Evolutionary conservation across 2,113 vertebrate genomes (phyloP).

Genomic region (Lamprotornis superbus): DNA sequence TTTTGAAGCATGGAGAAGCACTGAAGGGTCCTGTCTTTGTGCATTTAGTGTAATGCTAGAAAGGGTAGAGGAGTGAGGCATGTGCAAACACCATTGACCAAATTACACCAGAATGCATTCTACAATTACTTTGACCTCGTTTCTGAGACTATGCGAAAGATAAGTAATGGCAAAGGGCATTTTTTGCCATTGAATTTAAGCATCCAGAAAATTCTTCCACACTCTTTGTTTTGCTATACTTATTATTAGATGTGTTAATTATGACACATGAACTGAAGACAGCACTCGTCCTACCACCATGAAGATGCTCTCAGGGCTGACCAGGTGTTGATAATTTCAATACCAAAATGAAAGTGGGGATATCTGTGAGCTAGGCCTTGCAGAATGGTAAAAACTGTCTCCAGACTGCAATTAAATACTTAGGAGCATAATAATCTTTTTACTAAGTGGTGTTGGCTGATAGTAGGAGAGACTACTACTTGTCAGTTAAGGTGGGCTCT

Average conservation of each 20-base stretch:
- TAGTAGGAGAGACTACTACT: not conserved
- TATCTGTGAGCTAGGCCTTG: not conserved
- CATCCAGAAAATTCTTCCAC: not conserved
- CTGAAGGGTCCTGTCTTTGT: not conserved
- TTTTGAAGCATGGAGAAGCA: not conserved
- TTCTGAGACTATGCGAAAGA: not conserved
- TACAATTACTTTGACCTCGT: not conserved
- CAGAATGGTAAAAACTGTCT: not conserved
- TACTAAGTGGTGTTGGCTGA: not conserved
- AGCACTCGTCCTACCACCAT: rapidly evolving
- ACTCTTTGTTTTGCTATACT: not conserved
- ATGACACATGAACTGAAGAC: not conserved
- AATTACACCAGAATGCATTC: rapidly evolving
- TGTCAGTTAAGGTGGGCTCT: not conserved
- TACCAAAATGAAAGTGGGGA: not conserved
- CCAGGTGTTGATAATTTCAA: not conserved
- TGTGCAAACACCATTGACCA: not conserved
- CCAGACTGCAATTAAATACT: not conserved
- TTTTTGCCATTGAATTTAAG: not conserved
- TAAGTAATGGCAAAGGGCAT: not conserved
- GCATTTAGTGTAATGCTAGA: not conserved
- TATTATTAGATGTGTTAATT: not conserved
- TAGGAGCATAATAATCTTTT: not conserved
- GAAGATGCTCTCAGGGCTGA: not conserved
- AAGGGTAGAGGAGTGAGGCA: not conserved